Evolutionary conservation across 1,140 invertebrate genomes (phyloP).

Genomic region (Notospermus geniculatus): DNA sequence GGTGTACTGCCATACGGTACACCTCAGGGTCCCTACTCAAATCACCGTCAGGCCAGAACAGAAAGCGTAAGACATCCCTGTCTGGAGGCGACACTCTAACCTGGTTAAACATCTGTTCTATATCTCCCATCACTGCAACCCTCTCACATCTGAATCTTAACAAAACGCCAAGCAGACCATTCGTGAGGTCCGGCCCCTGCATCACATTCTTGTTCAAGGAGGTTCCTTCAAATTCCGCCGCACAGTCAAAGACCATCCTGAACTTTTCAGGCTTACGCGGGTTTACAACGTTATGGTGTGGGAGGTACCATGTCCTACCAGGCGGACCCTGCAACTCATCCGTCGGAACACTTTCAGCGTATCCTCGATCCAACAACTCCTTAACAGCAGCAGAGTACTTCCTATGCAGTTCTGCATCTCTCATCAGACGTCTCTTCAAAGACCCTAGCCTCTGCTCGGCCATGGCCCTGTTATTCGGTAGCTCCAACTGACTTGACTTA

Average conservation of each 20-base stretch:
- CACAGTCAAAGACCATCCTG: slow-evolving; percentile 29
- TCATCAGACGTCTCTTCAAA: neutral
- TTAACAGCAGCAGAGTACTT: neutral
- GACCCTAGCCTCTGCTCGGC: neutral
- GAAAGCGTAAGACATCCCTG: slow-evolving; percentile 19
- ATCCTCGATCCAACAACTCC: neutral
- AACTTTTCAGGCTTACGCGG: slow-evolving; percentile 24
- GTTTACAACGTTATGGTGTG: slow-evolving; percentile 25
- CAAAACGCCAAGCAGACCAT: slow-evolving; percentile 27
- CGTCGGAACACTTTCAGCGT: neutral
- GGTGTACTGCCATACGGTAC: slow-evolving; percentile 26
- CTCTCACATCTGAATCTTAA: slow-evolving; percentile 24
- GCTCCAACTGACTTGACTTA: too few relatives aligned
- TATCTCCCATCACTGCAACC: slow-evolving; percentile 26
- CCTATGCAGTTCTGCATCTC: neutral
- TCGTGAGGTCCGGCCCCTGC: slow-evolving; percentile 50
- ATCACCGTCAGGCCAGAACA: slow-evolving; percentile 22
- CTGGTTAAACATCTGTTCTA: slow-evolving; percentile 30
- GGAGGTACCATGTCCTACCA: slow-evolving; percentile 25
- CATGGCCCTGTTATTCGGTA: neutral
- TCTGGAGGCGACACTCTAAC: slow-evolving; percentile 17
- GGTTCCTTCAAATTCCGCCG: slow-evolving; percentile 21
- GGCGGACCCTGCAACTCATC: neutral
- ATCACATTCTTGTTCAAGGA: slow-evolving; percentile 35
- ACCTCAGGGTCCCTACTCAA: slow-evolving; percentile 12